Percentiles rank a stretch among this genome's conserved stretches.
Evolutionary conservation across 2,797 vertebrate genomes (phyloP).

Genomic region (Myotis myotis): DNA sequence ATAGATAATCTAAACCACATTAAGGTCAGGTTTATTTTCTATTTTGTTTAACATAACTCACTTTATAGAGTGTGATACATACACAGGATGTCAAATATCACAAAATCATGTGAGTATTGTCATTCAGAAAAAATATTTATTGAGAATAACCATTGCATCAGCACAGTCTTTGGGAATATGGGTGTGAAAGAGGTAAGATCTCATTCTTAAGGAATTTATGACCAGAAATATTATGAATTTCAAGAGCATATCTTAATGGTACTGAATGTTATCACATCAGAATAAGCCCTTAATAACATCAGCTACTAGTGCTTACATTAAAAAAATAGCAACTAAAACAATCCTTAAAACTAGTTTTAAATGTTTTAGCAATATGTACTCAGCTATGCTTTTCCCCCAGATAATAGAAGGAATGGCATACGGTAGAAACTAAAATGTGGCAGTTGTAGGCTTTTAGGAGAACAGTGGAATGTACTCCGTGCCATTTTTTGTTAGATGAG

Average conservation of each 20-base stretch:
- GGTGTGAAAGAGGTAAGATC: neutral
- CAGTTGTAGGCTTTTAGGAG: neutral
- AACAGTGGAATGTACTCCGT: neutral
- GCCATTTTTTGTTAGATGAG: neutral
- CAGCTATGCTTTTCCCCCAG: neutral
- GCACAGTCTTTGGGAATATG: neutral
- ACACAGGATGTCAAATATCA: neutral
- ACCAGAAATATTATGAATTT: neutral
- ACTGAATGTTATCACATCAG: slow-evolving; percentile 5
- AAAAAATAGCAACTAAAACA: neutral
- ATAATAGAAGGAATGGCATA: neutral
- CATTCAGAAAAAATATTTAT: neutral
- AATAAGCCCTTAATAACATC: neutral
- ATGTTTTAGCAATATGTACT: neutral
- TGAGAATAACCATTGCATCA: neutral
- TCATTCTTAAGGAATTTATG: slow-evolving; percentile 35
- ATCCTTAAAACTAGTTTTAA: neutral
- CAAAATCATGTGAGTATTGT: neutral
- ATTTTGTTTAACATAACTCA: neutral
- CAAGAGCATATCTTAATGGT: neutral
- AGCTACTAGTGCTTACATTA: neutral
- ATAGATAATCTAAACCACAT: neutral
- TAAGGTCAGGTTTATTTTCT: neutral
- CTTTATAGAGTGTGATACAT: neutral
- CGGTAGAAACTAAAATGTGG: neutral